Evolutionary conservation across 2,888 invertebrate species (phyloP).

Genomic region (Copidosoma aretas): DNA sequence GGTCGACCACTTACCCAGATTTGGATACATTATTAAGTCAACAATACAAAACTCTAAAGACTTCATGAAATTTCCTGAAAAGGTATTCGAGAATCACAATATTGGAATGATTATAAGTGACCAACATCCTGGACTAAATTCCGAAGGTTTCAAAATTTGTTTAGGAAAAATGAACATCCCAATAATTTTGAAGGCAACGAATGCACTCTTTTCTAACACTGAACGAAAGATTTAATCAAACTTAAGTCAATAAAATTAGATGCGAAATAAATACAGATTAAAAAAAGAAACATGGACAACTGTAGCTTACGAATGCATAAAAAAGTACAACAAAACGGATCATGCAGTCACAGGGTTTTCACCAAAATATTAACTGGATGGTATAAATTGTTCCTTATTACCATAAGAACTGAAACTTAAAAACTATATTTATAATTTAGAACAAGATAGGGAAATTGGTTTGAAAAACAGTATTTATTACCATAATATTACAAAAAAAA

Average conservation of each 20-base stretch:
- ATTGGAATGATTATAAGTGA: conserved; percentile 29
- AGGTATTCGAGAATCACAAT: conserved; percentile 12
- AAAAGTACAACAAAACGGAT: conserved; percentile 48
- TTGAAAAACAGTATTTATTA: too few species aligned
- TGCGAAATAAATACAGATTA: conserved; percentile 34
- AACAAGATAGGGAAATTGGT: too few species aligned
- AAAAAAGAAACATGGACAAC: conserved; percentile 34
- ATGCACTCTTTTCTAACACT: conserved; percentile 22
- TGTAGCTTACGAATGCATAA: conserved; percentile 30
- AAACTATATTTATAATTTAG: too few species aligned
- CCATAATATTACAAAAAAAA: too few species aligned
- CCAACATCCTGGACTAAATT: conserved; percentile 26
- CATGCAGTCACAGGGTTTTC: conserved; percentile 46
- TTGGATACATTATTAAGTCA: conserved; percentile 22
- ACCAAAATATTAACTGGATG: conserved; percentile 46
- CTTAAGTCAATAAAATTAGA: conserved; percentile 33
- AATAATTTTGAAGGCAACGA: conserved; percentile 21
- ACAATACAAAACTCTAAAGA: conserved; percentile 26
- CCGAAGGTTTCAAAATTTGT: conserved; percentile 18
- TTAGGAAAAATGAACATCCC: conserved; percentile 1
- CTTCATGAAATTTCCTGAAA: conserved; percentile 30
- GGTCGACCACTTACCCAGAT: conserved; percentile 3
- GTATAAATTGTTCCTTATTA: conserved; percentile 37
- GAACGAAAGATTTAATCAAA: conserved; percentile 18
- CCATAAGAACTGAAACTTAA: conserved; percentile 24